Evolutionary conservation across 1,140 invertebrate species (phyloP).

Genomic region (Saccostrea cuccullata): DNA sequence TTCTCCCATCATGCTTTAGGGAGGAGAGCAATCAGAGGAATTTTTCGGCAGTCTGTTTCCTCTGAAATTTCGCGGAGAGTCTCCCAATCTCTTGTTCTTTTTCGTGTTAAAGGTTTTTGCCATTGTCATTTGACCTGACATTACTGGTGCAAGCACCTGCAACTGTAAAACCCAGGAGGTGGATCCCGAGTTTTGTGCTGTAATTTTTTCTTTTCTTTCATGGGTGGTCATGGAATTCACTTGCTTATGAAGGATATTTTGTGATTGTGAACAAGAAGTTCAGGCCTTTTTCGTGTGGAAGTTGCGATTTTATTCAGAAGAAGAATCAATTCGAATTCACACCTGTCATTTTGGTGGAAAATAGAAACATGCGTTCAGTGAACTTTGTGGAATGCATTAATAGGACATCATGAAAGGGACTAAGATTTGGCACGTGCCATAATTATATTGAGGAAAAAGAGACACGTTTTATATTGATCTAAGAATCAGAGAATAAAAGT

Average conservation of each 20-base stretch:
- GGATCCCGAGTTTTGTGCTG: not conserved
- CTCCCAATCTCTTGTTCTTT: not conserved
- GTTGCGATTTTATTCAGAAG: not conserved
- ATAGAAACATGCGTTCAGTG: not conserved
- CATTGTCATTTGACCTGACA: slow-evolving; percentile 22
- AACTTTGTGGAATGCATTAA: not conserved
- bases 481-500: not conserved
- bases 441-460: not conserved
- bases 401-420: not conserved
- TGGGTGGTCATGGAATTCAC: not conserved
- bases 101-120: not conserved
- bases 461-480: not conserved
- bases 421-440: slow-evolving; percentile 8
- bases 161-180: not conserved
- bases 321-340: not conserved
- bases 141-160: not conserved
- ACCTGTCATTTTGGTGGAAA: not conserved
- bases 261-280: not conserved
- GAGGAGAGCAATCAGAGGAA: not conserved
- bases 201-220: not conserved
- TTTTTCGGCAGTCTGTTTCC: not conserved
- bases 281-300: no score
- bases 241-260: not conserved
- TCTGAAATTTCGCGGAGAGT: not conserved
- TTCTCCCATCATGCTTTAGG: slow-evolving; percentile 13